Percentiles rank a stretch among this genome's conserved stretches.
Evolutionary conservation across 2,113 vertebrate genomes (phyloP).

Genomic region (Paramisgurnus dabryanus): DNA sequence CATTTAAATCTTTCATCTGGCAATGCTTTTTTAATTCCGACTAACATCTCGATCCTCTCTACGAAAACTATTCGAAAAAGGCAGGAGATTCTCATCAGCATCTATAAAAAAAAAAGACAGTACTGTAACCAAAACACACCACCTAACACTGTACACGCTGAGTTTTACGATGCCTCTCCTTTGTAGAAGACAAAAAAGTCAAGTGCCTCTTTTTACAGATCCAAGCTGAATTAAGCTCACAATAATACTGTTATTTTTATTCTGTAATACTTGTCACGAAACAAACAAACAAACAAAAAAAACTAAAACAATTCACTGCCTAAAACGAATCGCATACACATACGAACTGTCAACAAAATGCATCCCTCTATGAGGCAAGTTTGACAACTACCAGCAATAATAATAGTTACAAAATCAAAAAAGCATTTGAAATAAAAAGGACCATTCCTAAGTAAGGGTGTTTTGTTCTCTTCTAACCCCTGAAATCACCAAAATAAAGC

Average conservation of each 20-base stretch:
- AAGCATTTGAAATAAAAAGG: slow-evolving; percentile 36
- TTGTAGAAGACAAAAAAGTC: slow-evolving; percentile 67
- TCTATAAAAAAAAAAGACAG: slow-evolving; percentile 13
- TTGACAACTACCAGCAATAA: slow-evolving; percentile 56
- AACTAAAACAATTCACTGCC: slow-evolving; percentile 48
- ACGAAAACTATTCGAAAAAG: background rate
- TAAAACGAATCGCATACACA: slow-evolving; percentile 35
- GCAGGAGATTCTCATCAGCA: slow-evolving; percentile 1
- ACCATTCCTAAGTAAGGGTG: slow-evolving; percentile 52
- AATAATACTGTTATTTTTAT: slow-evolving; percentile 44
- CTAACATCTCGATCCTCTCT: slow-evolving; percentile 10
- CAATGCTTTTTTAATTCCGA: background rate
- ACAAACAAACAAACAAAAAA: slow-evolving; percentile 15
- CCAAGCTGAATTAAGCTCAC: slow-evolving; percentile 68
- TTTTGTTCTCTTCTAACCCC: slow-evolving; percentile 48
- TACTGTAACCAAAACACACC: slow-evolving; percentile 42
- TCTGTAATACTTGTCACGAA: slow-evolving; percentile 33
- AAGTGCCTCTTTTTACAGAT: slow-evolving; percentile 82
- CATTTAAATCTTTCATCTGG: slow-evolving; percentile 16
- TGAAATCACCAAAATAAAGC: slow-evolving; percentile 57
- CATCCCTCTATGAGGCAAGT: slow-evolving; percentile 39
- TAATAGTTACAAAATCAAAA: slow-evolving; percentile 31
- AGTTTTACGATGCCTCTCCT: slow-evolving; percentile 58
- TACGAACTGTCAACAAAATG: background rate
- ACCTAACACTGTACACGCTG: slow-evolving; percentile 42